These are phyloP conservation scores for Merodon equestris DNA, from an alignment of 2,888 invertebrate genomes.

Conservation along the genomic window DNA sequence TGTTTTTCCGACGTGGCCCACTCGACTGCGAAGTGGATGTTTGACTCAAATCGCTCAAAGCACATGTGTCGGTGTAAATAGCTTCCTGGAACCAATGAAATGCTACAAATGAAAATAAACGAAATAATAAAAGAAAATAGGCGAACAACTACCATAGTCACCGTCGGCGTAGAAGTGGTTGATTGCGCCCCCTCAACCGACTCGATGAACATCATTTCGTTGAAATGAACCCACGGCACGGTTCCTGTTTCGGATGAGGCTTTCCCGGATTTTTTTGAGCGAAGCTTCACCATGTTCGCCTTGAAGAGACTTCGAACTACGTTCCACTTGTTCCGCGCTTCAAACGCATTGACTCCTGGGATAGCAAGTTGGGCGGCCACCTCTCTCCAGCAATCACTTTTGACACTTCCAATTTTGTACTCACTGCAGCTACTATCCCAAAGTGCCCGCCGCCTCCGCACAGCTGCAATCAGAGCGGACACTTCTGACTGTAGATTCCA, in stretches of 20 bases:
- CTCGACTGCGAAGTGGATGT: no score
- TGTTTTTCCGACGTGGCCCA: no score
- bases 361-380: not conserved
- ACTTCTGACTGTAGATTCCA: not conserved
- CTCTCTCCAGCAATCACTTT: not conserved
- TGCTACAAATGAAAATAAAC: not conserved
- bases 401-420: not conserved
- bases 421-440: not conserved
- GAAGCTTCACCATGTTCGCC: not conserved
- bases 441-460: not conserved
- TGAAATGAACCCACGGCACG: not conserved
- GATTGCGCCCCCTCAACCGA: not conserved
- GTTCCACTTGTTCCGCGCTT: not conserved
- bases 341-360: not conserved
- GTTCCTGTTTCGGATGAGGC: not conserved
- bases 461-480: not conserved
- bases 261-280: not conserved
- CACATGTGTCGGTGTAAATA: no score
- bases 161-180: not conserved
- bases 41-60: no score
- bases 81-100: no score
- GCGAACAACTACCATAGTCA: not conserved
- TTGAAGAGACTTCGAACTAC: not conserved
- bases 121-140: no score
- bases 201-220: not conserved